A percentile compares a stretch with the other conserved stretches of the same genome.
phyloP scores from a whole-genome alignment of 2,113 vertebrate genomes.

The Madoqua kirkii region DNA sequence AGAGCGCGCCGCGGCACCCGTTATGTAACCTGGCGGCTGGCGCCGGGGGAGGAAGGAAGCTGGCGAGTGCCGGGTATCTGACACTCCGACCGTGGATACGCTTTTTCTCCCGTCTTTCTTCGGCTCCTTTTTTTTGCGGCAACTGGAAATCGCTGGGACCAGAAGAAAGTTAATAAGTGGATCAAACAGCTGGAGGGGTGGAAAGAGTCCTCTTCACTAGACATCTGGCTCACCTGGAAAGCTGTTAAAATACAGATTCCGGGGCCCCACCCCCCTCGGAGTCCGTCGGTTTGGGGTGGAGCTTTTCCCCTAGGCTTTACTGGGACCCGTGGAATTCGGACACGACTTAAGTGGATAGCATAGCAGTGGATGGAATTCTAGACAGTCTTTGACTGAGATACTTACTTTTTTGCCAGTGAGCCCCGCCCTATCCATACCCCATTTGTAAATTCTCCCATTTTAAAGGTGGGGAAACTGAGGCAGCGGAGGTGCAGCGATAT shows the following conservation, averaged over 20 bases:
- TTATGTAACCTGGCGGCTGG: slow-evolving; percentile 55
- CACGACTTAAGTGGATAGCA: no score
- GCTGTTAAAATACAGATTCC: not conserved
- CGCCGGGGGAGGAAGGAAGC: rapidly evolving
- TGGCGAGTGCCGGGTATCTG: rapidly evolving
- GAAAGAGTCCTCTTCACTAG: not conserved
- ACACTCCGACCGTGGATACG: not conserved
- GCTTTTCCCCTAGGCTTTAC: not conserved
- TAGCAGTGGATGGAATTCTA: rapidly evolving
- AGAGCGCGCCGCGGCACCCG: slow-evolving; percentile 63
- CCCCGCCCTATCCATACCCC: not conserved
- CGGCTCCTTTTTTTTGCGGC: not conserved
- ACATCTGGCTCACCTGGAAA: not conserved
- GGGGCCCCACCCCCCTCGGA: not conserved
- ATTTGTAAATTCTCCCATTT: not conserved
- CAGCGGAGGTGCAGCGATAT: not conserved
- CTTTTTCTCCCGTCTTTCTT: rapidly evolving
- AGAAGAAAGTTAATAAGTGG: not conserved
- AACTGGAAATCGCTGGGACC: not conserved
- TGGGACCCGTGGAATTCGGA: not conserved
- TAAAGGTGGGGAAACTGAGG: not conserved
- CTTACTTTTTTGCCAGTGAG: rapidly evolving
- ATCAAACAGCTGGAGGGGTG: not conserved
- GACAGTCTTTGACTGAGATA: not conserved
- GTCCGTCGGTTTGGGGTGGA: not conserved